Base-by-base conservation (phyloP, 2,797 vertebrate species). In the Premnoplex brunnescens region DNA sequence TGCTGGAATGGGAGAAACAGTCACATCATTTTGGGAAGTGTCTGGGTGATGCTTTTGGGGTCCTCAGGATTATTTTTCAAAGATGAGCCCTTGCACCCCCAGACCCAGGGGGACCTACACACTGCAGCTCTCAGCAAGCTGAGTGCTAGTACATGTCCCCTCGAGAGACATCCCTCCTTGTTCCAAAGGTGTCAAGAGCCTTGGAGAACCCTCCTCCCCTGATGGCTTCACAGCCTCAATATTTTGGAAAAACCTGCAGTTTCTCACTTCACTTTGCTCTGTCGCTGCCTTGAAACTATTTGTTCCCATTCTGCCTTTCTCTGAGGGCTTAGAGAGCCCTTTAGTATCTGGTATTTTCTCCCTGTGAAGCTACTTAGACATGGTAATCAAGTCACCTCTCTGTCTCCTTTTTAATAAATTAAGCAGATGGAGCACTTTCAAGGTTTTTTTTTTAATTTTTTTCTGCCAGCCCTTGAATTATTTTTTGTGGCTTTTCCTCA, bases 301-400 rank as follows among this genome's bases (percentile, higher is more conserved):
- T 74, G 63, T 92, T 94, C 88, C 81, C 68, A 52, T 93, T 93
- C 86, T 91, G 80, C 90, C 60, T 82, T 74, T 74, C 75, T 85
- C 89, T 37, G 78, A 91, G 80, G 79, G 64, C 51, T 95, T 89
- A 92, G 74, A 96, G 81, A 88, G 86, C 91, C 92, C 91, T 94
- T 95, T 58, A 80, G 87, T 87, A 72, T 34, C 75, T 74, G 78
- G 64, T 85, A 43, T 95, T 94, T 96, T 96, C 69, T 93, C 89
- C 78, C 87, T 44, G 60, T 80, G 82, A 81, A 95, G 91, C 87
- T 96, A 85, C 93, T 95, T 89, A 96, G 89, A 67, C 95, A 93
- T 93, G 89, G 85, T 92, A 96, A 97, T 96, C 85, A 92, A 96
- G 92, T 96, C 95, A 95, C 93, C 93, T 91, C 82, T 85, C 89